Evolutionary conservation across 1,140 invertebrate genomes (phyloP).

Genomic region (Ephestia elutella): DNA sequence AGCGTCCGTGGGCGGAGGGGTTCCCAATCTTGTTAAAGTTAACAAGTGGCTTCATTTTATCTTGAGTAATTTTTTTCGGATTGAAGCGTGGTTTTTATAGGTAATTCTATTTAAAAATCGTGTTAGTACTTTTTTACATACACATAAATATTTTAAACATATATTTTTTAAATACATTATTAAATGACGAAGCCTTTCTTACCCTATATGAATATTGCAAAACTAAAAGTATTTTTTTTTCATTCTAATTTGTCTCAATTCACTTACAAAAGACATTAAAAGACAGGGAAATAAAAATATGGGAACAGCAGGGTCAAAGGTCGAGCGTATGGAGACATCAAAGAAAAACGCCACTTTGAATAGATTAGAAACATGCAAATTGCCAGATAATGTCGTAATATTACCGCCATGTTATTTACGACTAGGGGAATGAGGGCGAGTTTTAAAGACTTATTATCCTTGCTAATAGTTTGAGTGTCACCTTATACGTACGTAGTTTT

Average conservation of each 20-base stretch:
- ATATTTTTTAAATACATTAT: no score
- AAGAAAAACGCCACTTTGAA: slow-evolving; percentile 47
- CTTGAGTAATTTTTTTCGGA: not conserved
- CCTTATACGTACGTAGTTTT: slow-evolving; percentile 3
- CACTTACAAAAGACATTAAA: slow-evolving; percentile 1
- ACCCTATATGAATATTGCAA: no score
- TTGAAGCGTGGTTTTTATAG: no score
- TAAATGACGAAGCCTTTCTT: no score
- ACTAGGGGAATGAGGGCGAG: slow-evolving; percentile 16
- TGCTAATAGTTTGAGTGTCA: slow-evolving; percentile 15
- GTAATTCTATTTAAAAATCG: no score
- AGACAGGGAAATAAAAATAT: not conserved
- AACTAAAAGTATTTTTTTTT: no score
- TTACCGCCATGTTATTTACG: slow-evolving; percentile 41
- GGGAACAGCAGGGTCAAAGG: slow-evolving; percentile 35
- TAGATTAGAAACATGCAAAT: slow-evolving; percentile 59
- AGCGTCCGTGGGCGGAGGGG: slow-evolving; percentile 15
- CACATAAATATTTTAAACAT: no score
- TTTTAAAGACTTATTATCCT: slow-evolving; percentile 17
- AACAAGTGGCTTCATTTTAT: not conserved
- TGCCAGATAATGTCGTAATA: slow-evolving; percentile 47
- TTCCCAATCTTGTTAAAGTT: slow-evolving; percentile 4
- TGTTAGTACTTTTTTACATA: not conserved
- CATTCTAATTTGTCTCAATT: not conserved
- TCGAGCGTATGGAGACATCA: slow-evolving; percentile 49